Evolutionary conservation across 2,797 vertebrate genomes (phyloP).

Genomic region (Discoglossus pictus): DNA sequence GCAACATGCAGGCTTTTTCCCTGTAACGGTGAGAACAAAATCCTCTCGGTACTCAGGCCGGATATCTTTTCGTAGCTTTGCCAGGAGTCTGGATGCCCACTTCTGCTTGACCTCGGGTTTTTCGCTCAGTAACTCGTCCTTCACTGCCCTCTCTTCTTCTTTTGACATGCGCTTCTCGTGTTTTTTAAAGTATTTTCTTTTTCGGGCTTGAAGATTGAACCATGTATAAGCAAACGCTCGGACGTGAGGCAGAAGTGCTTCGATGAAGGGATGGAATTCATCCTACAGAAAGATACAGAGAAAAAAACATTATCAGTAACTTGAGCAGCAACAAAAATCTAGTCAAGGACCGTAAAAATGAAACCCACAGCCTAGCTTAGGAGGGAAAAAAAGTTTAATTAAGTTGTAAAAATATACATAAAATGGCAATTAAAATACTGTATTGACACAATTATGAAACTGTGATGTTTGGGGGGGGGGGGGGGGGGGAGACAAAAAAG

Average conservation of each 20-base stretch:
- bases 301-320: constrained; percentile 32
- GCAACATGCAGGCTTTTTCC: constrained; percentile 96
- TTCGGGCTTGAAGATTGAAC: constrained; percentile 99
- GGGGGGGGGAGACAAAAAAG: no score
- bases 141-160: constrained; percentile 97
- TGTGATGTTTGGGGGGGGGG: no score
- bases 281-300: constrained; percentile 70
- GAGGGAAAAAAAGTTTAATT: no score
- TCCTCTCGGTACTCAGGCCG: constrained; percentile 98
- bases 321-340: neutral
- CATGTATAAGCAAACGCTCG: constrained; percentile 97
- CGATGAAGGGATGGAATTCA: constrained; percentile 99
- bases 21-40: constrained; percentile 97
- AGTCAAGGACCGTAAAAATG: no score
- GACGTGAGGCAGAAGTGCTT: constrained; percentile 97
- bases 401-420: no score
- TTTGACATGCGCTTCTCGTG: constrained; percentile 99
- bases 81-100: constrained; percentile 96
- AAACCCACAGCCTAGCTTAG: no score
- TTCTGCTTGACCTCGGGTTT: constrained; percentile 99
- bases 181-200: constrained; percentile 99
- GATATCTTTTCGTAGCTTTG: constrained; percentile 98
- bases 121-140: constrained; percentile 95
- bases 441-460: no score
- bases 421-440: no score